These are phyloP conservation scores for Palythoa heliodiscus DNA, from an alignment of 92 coral and sea anemone species.

Conservation along the genomic window DNA sequence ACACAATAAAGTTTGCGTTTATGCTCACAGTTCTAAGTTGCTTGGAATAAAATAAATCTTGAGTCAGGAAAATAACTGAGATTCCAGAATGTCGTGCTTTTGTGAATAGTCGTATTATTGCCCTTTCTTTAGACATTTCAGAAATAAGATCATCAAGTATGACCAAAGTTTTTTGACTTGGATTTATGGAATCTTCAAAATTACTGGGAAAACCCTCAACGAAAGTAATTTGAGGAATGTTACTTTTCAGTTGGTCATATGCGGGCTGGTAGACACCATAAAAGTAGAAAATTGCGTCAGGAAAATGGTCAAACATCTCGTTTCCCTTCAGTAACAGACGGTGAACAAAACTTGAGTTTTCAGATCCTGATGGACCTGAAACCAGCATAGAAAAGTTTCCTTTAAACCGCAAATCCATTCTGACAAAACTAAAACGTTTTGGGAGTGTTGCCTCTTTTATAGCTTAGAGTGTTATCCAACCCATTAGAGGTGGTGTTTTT, in stretches of 20 bases:
- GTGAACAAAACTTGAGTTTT: constrained; percentile 1
- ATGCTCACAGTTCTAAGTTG: constrained; percentile 14
- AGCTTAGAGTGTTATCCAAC: constrained; percentile 1
- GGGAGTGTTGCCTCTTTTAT: neutral
- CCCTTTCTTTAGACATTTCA: constrained; percentile 12
- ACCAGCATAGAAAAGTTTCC: constrained; percentile 5
- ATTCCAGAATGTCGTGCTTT: constrained; percentile 15
- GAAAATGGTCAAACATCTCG: constrained; percentile 2
- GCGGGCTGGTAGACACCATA: constrained; percentile 13
- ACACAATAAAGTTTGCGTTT: constrained; percentile 16
- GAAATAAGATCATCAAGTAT: constrained; percentile 15
- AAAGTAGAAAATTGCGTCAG: constrained; percentile 1
- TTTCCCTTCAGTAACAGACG: neutral
- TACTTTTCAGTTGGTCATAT: constrained; percentile 12
- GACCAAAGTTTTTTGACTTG: constrained; percentile 14
- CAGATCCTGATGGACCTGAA: neutral
- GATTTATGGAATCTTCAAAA: constrained; percentile 7
- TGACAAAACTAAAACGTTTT: neutral
- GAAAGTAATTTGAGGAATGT: constrained; percentile 11
- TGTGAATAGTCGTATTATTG: constrained; percentile 17
- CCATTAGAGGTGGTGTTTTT: neutral
- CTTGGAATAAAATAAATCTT: constrained; percentile 7
- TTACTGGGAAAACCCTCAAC: constrained; percentile 16
- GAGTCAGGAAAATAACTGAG: constrained; percentile 17
- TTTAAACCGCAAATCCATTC: constrained; percentile 15